These are phyloP conservation scores for Sarcophaga rosellei DNA, from an alignment of 2,888 invertebrate species.

Conservation along the genomic window DNA sequence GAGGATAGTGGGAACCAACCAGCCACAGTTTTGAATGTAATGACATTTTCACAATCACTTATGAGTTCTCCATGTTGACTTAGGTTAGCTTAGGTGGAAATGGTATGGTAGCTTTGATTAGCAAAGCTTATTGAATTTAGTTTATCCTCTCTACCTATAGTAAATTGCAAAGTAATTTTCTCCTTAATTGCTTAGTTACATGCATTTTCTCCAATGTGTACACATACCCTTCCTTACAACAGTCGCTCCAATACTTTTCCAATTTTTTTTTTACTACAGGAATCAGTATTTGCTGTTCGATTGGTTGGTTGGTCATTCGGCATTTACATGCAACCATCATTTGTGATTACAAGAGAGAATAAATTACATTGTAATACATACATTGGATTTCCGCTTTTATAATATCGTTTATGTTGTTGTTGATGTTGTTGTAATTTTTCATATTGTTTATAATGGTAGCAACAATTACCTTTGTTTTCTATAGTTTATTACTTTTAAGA, in stretches of 20 bases:
- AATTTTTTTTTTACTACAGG: not conserved
- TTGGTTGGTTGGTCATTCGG: not conserved
- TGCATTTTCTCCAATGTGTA: too few relatives aligned
- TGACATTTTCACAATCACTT: too few relatives aligned
- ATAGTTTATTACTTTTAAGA: not conserved
- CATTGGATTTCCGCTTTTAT: conserved; percentile 26
- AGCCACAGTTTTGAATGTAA: too few relatives aligned
- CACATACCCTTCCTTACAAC: not conserved
- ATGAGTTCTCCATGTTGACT: too few relatives aligned
- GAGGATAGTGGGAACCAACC: too few relatives aligned
- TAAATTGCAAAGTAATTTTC: too few relatives aligned
- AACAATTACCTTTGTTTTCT: not conserved
- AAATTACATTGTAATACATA: conserved; percentile 10
- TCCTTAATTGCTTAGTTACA: too few relatives aligned
- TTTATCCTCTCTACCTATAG: too few relatives aligned
- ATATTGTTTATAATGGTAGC: not conserved
- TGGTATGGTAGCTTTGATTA: too few relatives aligned
- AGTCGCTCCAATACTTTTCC: not conserved
- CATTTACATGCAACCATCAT: not conserved
- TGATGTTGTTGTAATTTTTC: not conserved
- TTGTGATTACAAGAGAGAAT: conserved; percentile 9
- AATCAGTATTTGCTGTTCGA: not conserved
- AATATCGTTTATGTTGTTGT: not conserved
- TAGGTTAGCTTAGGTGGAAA: too few relatives aligned
- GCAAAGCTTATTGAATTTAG: too few relatives aligned